Base-by-base conservation (phyloP, 1,140 invertebrate species). In the Phenacoccus solenopsis region DNA sequence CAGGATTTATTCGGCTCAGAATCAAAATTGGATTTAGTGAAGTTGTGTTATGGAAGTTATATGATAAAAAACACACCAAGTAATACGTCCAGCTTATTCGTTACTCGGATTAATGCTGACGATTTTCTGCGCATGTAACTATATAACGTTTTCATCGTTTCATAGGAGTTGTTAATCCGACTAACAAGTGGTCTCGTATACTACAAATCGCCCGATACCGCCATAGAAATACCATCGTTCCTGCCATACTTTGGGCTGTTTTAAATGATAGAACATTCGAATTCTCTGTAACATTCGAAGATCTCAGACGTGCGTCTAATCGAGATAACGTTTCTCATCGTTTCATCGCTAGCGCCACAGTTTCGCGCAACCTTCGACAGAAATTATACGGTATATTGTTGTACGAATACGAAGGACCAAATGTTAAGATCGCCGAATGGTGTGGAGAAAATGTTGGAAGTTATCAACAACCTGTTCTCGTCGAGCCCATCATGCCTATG, bases 371-470 rank as follows among this genome's bases (percentile, higher is more conserved):
- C 12, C 69, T 77, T 2, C 70, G 76, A 21, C 71, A 72, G 49
- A 72, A 72, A 30, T 68, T 75, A 10, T 77, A 77, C 70, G 73
- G 76, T 13, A 72, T 77, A 16, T 70, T 77, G 21, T 73, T 75
- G 21, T 59, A 68, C 59, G 74, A 75, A 61, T 72, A 74, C n/a
- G 73, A 59, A n/a, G 2, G 10, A 9, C 24, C 24, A 16, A 21
- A 49, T 35, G 16, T 16, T n/a, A 16, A 69, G 10, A 71, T 75
- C 1, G 21, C 57, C 27, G 74, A 75, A 57, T 74, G 72, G 72
- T 73, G 70, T 28, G 72, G 73, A 69, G n/a, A 28, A 24, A 73
- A 73, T 9, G 38, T 68, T 5, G 30, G 68, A 21, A 75, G 74
- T 69, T 70, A 74, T 20, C 24, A 71, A n/a, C 16, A 27, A 20